Base-by-base conservation (phyloP, 2,113 vertebrate species). In the Eulacestoma nigropectus region DNA sequence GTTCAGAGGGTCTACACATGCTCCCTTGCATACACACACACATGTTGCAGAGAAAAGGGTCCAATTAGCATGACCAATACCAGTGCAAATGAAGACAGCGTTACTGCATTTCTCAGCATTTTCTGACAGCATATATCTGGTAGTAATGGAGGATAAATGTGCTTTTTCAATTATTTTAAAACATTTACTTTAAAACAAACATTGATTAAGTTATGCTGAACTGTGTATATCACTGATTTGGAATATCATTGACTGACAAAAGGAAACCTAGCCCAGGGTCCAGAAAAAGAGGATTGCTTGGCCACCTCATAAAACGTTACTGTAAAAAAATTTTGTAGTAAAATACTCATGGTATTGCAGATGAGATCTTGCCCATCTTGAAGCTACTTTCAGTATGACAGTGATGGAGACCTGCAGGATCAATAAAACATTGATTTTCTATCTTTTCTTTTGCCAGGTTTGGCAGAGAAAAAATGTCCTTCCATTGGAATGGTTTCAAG, bases 401-500 rank as follows among this genome's bases (percentile, higher is more conserved):
- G 8, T 18, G 10, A 41, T 85, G n/a, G 57, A 83, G n/a, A 90
- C 17, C 29, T 26, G 20, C 4, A 19, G 27, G 44, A 63, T 64
- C 65, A 63, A 70, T 69, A 68, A 87, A 84, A 72, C n/a, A 39
- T 50, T 77, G 9, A 64, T 68, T 84, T 88, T 33, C 8, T 14
- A 74, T 27, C 16, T 87, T 86, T 33, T 72, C 22, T 50, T 90
- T 74, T 69, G 26, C 26, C 53, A 99, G 98, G 94, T 92, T 87
- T 99, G 64, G 98, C 98, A 69, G 98, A 99, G 76, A 98, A 98
- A 98, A 97, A 98, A 59, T 35, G 73, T 50, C 98, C 98, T 8
- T 95, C 95, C 13, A 98, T 98, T 17, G 98, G 98, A 72, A 98
- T 99, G 98, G 98, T 99, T 97, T 94, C 99, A 64, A 99, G 98